These are phyloP conservation scores for human (Homo sapiens) DNA, from an alignment of 2,113 vertebrate species.

Conservation along the genomic window DNA sequence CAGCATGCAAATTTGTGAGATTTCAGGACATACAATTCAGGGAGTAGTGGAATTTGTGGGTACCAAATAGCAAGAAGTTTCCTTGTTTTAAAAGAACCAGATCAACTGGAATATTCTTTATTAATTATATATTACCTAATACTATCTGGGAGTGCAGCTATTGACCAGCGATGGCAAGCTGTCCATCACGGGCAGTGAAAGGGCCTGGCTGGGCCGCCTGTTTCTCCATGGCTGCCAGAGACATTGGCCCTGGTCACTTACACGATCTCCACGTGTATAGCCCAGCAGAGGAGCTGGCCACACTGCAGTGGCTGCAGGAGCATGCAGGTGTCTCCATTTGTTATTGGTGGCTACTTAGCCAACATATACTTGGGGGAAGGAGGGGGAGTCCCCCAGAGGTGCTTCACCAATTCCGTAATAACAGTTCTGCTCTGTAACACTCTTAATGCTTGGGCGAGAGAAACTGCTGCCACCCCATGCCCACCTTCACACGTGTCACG, in stretches of 20 bases:
- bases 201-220: neutral
- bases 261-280: rapidly evolving
- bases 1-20: neutral
- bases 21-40: neutral
- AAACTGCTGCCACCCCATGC: neutral
- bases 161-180: neutral
- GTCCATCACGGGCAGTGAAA: neutral
- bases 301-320: neutral
- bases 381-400: conserved; percentile 22
- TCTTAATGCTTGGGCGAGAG: neutral
- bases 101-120: neutral
- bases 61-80: neutral
- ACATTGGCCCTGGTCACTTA: neutral
- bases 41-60: neutral
- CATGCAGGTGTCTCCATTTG: neutral
- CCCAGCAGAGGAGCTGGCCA: neutral
- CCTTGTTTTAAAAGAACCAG: neutral
- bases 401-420: neutral
- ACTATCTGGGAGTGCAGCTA: no score
- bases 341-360: conserved; percentile 12
- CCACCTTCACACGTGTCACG: neutral
- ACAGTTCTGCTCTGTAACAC: neutral
- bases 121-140: rapidly evolving
- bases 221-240: neutral
- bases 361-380: neutral